Conservation (phyloP, 2,113 vertebrate genomes). For the Cavia porcellus region DNA sequence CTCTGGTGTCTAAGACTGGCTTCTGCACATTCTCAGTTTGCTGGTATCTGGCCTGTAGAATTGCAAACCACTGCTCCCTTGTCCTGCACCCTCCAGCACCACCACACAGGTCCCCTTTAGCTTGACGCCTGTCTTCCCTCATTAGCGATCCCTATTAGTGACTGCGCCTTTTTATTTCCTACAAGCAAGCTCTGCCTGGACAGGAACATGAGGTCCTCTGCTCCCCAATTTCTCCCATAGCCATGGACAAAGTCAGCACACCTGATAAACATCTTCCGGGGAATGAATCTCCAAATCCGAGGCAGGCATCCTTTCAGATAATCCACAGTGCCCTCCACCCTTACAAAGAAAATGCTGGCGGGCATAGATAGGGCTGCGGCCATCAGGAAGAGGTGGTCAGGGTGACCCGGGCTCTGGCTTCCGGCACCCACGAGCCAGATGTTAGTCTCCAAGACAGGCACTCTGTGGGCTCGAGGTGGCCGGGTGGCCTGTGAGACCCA, state of each 20-base stretch:
- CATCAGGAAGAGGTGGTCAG: constrained; percentile 26
- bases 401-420: neutral
- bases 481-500: constrained; percentile 78
- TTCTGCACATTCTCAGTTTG: neutral
- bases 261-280: constrained; percentile 52
- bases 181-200: constrained; percentile 11
- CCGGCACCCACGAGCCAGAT: constrained; percentile 44
- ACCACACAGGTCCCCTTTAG: neutral
- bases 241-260: neutral
- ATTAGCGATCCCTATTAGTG: neutral
- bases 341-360: constrained; percentile 60
- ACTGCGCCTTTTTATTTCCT: neutral
- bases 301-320: neutral
- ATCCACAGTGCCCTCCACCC: neutral
- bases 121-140: neutral
- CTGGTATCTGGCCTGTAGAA: neutral
- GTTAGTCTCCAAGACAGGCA: constrained; percentile 79
- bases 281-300: constrained; percentile 40
- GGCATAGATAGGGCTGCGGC: constrained; percentile 46
- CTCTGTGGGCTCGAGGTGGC: constrained; percentile 52
- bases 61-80: neutral
- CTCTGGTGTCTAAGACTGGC: neutral
- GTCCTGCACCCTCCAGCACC: rapidly evolving
- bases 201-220: neutral
- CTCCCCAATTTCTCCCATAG: constrained; percentile 10